A percentile compares a stretch with the other conserved stretches of the same genome.
phyloP scores from a whole-genome alignment of 2,113 vertebrate species.

The Cairina moschata region DNA sequence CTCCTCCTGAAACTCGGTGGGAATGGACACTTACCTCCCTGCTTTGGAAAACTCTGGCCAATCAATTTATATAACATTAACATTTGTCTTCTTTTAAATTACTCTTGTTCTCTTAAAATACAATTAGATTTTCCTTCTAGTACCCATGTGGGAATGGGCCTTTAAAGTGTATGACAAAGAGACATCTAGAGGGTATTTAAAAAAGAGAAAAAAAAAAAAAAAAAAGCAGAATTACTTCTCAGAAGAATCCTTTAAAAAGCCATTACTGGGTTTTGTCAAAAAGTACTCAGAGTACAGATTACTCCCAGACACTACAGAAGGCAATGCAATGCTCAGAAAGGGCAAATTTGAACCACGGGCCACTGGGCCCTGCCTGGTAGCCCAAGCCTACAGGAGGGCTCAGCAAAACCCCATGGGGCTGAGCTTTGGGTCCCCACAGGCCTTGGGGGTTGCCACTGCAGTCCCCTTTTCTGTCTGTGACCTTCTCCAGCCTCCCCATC shows the following conservation, averaged over 20 bases:
- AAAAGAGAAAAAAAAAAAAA: background rate
- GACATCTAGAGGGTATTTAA: background rate
- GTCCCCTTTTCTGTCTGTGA: background rate
- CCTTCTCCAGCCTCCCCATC: no score
- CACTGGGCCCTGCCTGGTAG: no score
- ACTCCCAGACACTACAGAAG: background rate
- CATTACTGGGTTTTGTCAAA: background rate
- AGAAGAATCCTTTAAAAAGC: background rate
- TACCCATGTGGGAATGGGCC: background rate
- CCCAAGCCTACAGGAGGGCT: background rate
- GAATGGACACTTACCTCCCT: background rate
- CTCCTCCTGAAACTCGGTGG: background rate
- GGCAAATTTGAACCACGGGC: no score
- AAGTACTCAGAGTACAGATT: background rate
- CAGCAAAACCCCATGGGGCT: background rate
- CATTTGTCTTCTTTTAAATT: conserved; percentile 34
- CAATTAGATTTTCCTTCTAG: conserved; percentile 22
- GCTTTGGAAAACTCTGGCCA: conserved; percentile 14
- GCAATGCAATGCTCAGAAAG: background rate
- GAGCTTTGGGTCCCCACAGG: no score
- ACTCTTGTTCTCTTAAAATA: conserved; percentile 31
- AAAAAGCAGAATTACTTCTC: background rate
- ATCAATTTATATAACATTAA: conserved; percentile 18
- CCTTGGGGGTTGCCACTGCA: no score
- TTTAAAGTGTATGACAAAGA: background rate